Base-by-base conservation (phyloP, 1,140 invertebrate genomes). In the Bombus huntii region DNA sequence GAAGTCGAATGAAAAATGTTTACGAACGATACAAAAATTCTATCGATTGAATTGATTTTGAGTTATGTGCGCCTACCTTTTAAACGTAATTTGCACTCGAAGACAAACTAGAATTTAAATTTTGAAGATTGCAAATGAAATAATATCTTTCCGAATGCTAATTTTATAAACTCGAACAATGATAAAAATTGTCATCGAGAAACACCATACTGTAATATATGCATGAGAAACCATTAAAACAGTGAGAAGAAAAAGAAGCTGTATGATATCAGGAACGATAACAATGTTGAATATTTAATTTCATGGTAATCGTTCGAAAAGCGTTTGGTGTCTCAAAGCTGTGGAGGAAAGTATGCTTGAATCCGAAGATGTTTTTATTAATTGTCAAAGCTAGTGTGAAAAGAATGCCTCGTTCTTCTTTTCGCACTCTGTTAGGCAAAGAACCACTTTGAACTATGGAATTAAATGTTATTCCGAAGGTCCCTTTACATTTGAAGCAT, bases 251-350 rank as follows among this genome's bases (percentile, higher is more conserved):
- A 25, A 42, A 42, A 10, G 22, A 47, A 44, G 5, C 25, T 18
- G 31, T 28, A 31, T 13, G 25, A 25, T 78, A 39, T n/a, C 22
- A 65, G 59, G 62, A 31, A 39, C 37, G 39, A 37, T 47, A 39
- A 39, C 59, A 72, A 80, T 39, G 73, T 85, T 59, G 83, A 85
- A 85, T 85, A 85, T 80, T 79, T 79, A 71, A 84, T 79, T 79
- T 62, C 44, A 84, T 79, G 82, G 82, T 79, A 71, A 84, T 79
- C 37, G 53, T 5, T 22, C 53, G 77, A 42, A 80, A 57, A 25
- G 53, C 53, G 37, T 68, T 85, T 18, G 53, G 72, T 47, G 31
- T 65, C 72, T 71, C 76, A 79, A 72, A 53, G 82, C 37, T 9
- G n/a, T 0, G 18, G 53, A 44, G 25, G 9, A n/a, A n/a, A 83